A percentile compares a stretch with the other conserved stretches of the same genome.
Conservation (phyloP, 2,888 invertebrate genomes). For the Drosophila leonis region DNA sequence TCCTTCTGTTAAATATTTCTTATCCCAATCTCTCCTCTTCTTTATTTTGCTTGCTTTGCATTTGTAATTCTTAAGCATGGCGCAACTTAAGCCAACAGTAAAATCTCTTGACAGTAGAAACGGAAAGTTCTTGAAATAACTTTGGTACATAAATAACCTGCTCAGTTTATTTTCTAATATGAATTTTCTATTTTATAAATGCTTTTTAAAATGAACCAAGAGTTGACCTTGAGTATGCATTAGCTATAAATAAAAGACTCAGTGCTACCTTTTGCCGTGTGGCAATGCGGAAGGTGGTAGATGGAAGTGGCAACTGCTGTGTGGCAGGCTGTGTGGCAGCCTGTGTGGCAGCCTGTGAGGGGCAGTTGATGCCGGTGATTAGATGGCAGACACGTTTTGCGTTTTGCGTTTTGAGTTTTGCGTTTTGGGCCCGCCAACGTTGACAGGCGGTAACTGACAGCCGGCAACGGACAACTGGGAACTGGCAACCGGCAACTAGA, state of each 20-base stretch:
- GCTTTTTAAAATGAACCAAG: neutral
- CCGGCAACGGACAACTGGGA: constrained; percentile 25
- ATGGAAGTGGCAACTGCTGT: neutral
- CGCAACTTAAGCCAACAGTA: no score
- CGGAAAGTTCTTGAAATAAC: neutral
- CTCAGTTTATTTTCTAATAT: neutral
- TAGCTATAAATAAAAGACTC: neutral
- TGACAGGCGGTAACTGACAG: constrained; percentile 57
- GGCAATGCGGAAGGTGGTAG: constrained; percentile 8
- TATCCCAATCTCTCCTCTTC: neutral
- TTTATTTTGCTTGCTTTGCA: neutral
- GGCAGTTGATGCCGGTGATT: constrained; percentile 70
- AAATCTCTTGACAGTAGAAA: neutral
- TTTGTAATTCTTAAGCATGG: neutral
- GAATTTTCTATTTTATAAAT: neutral
- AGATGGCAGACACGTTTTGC: constrained; percentile 64
- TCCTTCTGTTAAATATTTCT: no score
- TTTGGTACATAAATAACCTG: neutral
- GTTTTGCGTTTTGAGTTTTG: constrained; percentile 32
- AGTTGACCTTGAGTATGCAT: neutral
- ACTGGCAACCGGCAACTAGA: constrained; percentile 21
- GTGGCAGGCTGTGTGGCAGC: constrained; percentile 10
- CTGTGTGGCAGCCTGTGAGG: constrained; percentile 57
- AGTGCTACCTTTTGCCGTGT: no score
- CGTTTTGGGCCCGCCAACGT: constrained; percentile 70